These are phyloP conservation scores for Poeciliopsis gracilis DNA, from an alignment of 2,797 vertebrate genomes.

Conservation along the genomic window DNA sequence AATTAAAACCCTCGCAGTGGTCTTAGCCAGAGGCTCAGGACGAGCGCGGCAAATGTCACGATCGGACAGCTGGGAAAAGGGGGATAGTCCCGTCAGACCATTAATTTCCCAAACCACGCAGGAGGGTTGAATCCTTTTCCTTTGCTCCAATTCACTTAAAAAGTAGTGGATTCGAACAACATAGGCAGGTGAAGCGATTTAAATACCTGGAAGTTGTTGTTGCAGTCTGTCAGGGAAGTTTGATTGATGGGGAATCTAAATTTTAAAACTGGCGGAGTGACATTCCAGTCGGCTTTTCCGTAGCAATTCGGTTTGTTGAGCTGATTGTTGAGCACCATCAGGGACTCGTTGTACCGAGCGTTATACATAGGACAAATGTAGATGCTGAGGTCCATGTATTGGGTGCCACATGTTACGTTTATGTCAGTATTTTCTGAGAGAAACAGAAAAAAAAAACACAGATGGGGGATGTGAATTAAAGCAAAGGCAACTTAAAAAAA, in stretches of 20 bases:
- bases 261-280: conserved; percentile 68
- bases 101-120: too few relatives aligned
- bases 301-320: conserved; percentile 44
- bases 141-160: neutral
- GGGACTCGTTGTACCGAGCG: conserved; percentile 73
- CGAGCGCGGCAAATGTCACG: too few relatives aligned
- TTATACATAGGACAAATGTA: conserved; percentile 79
- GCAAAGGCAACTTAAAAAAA: neutral
- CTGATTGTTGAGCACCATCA: conserved; percentile 77
- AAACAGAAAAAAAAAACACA: neutral
- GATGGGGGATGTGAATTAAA: neutral
- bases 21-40: too few relatives aligned
- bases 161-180: neutral
- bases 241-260: conserved; percentile 73
- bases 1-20: too few relatives aligned
- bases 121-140: neutral
- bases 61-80: too few relatives aligned
- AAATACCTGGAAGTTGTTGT: conserved; percentile 64
- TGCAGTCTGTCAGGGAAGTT: conserved; percentile 50
- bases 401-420: conserved; percentile 70
- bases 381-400: conserved; percentile 72
- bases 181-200: neutral
- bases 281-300: conserved; percentile 63
- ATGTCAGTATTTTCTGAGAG: conserved; percentile 75
- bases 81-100: too few relatives aligned